Percentiles rank a stretch among this genome's conserved stretches.
Evolutionary conservation across 2,888 invertebrate genomes (phyloP).

Genomic region (Melitaea athalia): DNA sequence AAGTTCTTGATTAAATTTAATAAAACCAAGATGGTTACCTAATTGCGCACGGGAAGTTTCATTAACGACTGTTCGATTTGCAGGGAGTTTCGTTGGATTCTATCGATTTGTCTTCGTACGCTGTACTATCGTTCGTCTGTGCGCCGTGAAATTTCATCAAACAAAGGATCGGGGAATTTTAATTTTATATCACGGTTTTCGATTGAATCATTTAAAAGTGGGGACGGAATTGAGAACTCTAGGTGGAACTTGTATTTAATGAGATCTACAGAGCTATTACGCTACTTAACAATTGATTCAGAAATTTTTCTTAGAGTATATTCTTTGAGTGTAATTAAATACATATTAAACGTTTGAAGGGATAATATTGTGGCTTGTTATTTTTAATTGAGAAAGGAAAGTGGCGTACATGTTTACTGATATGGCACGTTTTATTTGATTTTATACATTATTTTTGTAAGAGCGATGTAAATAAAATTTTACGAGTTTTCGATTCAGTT

Average conservation of each 20-base stretch:
- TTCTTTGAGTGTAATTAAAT: not conserved
- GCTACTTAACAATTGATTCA: conserved; percentile 52
- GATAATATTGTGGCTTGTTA: not conserved
- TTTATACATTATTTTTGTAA: conserved; percentile 35
- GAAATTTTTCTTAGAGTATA: conserved; percentile 37
- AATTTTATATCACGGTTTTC: conserved; percentile 51
- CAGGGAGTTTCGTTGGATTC: conserved; percentile 59
- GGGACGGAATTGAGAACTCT: conserved; percentile 56
- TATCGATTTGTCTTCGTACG: conserved; percentile 57
- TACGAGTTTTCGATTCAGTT: conserved; percentile 34
- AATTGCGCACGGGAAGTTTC: conserved; percentile 77
- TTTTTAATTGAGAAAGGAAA: conserved; percentile 25
- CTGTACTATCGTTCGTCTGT: conserved; percentile 23
- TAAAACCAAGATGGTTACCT: conserved; percentile 80
- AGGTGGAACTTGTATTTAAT: conserved; percentile 57
- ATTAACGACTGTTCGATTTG: conserved; percentile 80
- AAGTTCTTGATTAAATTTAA: conserved; percentile 83
- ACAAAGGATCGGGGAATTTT: conserved; percentile 54
- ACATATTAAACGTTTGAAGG: not conserved
- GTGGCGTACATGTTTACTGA: conserved; percentile 24
- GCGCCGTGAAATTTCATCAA: conserved; percentile 42
- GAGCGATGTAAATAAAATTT: conserved; percentile 33
- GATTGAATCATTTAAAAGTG: conserved; percentile 64
- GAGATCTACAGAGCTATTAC: conserved; percentile 69
- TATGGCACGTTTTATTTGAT: conserved; percentile 27